Conservation (phyloP, 2,888 invertebrate genomes). For the Drosophila aldrichi region DNA sequence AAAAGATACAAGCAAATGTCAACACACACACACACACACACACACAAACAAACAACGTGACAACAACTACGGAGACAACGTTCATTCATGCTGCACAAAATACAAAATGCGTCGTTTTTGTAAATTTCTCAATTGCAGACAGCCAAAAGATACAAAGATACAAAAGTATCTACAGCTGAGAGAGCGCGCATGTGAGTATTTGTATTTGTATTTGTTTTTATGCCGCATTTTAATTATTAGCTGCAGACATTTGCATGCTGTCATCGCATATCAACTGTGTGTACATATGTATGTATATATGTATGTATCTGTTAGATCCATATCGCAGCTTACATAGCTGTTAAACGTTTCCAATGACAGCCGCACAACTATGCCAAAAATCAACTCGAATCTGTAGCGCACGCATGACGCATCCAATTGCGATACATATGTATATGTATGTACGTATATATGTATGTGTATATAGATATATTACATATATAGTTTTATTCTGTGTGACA, state of each 20-base stretch:
- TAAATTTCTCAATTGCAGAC: constrained; percentile 62
- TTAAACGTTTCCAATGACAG: constrained; percentile 52
- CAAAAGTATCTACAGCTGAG: constrained; percentile 23
- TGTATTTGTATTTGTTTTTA: constrained; percentile 10
- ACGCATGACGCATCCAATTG: constrained; percentile 17
- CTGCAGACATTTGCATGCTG: constrained; percentile 31
- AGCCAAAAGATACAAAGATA: constrained; percentile 55
- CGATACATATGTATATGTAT: not conserved
- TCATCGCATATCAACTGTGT: constrained; percentile 13
- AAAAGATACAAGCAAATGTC: constrained; percentile 45
- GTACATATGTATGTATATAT: not conserved
- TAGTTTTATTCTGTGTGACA: constrained; percentile 10
- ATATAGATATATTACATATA: not conserved
- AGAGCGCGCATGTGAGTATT: not conserved
- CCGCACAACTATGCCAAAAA: constrained; percentile 25
- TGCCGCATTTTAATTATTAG: constrained; percentile 34
- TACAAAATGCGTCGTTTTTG: constrained; percentile 51
- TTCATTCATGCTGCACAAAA: constrained; percentile 70
- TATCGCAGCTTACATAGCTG: constrained; percentile 30
- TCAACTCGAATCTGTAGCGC: constrained; percentile 3
- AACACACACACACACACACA: constrained; percentile 29
- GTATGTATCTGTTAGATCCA: constrained; percentile 27
- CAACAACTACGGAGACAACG: constrained; percentile 39
- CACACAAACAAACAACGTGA: constrained; percentile 42
- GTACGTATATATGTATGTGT: not conserved